Base-by-base conservation (phyloP, 2,888 invertebrate genomes). In the Cabera pusaria region DNA sequence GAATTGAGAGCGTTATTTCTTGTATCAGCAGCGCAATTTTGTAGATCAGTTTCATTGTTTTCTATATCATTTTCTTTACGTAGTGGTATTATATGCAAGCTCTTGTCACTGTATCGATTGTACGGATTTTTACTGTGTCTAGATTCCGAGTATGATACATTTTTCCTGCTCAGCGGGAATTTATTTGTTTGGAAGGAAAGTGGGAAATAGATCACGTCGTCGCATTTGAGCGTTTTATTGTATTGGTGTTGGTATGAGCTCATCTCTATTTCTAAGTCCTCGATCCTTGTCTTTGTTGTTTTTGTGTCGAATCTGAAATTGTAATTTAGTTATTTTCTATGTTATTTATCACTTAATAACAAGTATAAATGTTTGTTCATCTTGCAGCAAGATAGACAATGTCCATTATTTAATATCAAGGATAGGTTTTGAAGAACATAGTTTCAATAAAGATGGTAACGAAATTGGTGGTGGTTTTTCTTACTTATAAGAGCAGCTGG, bases 131-230 rank as follows among this genome's bases (percentile, higher is more conserved):
- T 25, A 4, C 31, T 25, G 3, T 29, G 38, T 6, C 9, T 20
- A 8, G 2, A 9, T n/a, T 50, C 50, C 2, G 23, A 28, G 12
- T 26, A 53, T 1, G 78, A 73, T 11, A 69, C 77, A 32, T 85
- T 80, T 3, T 52, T 44, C 0, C 75, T 64, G 3, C 66, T 66
- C 0, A 92, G 56, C 0, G 92, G 91, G 16, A 84, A 80, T 27
- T 91, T 87, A 10, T 76, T 84, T 17, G 79, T 77, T 36, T 78
- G 69, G 1, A 92, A 45, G 0, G 91, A 89, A 12, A 82, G 68
- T 0, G 92, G 91, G 44, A 74, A 89, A 49, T 91, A 91, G 1
- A 81, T 64, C 0, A 78, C 64, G 22, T 85, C 76, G 8, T 82
- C 72, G 27, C 85, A 81, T 8, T 72, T 52, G 0, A 86, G 59